Conservation (phyloP, 2,113 vertebrate species). For the Indri indri region DNA sequence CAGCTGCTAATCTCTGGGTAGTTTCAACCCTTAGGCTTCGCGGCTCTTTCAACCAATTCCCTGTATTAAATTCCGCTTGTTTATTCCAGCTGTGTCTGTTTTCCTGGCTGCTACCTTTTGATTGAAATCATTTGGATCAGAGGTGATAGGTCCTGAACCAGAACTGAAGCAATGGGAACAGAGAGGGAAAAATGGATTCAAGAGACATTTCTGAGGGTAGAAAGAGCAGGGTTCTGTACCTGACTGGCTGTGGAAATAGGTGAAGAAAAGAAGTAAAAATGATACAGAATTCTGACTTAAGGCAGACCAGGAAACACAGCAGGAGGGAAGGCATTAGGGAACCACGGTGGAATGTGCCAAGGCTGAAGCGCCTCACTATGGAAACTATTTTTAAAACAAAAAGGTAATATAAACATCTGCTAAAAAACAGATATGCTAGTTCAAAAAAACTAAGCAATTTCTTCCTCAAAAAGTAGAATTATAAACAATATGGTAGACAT, state of each 20-base stretch:
- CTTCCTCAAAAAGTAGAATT: constrained; percentile 1
- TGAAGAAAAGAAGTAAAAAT: background rate
- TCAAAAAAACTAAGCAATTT: background rate
- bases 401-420: background rate
- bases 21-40: background rate
- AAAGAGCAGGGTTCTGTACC: background rate
- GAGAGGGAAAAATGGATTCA: background rate
- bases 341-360: too few relatives aligned
- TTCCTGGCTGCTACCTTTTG: background rate
- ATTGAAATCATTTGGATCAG: background rate
- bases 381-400: background rate
- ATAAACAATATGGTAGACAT: background rate
- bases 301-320: background rate
- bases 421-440: background rate
- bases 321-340: background rate
- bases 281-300: background rate
- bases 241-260: background rate
- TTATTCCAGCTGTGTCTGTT: background rate
- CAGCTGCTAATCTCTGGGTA: background rate
- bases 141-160: background rate
- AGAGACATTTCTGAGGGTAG: background rate
- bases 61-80: background rate
- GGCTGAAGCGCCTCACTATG: background rate
- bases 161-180: background rate
- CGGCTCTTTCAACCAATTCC: background rate